Base-by-base conservation (phyloP, 2,888 invertebrate species). In the Scelioninae gen. 1 region DNA sequence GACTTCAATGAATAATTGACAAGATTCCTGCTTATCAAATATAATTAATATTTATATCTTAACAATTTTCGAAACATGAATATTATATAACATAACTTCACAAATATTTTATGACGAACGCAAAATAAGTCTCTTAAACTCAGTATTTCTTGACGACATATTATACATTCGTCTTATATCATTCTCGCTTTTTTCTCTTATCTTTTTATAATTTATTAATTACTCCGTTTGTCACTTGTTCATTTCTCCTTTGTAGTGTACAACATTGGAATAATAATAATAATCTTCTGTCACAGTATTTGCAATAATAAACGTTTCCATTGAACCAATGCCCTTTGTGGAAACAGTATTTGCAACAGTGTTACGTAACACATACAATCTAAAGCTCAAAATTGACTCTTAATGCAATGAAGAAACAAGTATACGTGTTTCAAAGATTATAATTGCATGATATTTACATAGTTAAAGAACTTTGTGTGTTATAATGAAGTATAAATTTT, bases 121-220 rank as follows among this genome's bases (percentile, higher is more conserved):
- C 15, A 47, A 47, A 47, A 47, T 16, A 1, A 47, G 6, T 47
- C 16, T 0, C 16, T 5, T 5, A 47, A 47, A 47, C 47, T 47
- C 15, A 16, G 47, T 47, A 15, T 47, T 15, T 47, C 47, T 16
- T 16, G 5, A 16, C 16, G 7, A 47, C 51, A 29, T 51, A 29
- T 51, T 9, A 9, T 29, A 5, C 29, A 51, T 51, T 29, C 58
- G 2, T 23, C 43, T 40, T 29, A 29, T 40, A n/a, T 29, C 23
- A 45, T 31, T 43, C 31, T 62, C 16, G 6, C 31, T 45, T 63
- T 16, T 63, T 62, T 4, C 16, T 47, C 32, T 9, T 32, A 55
- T n/a, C 15, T 55, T 55, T 32, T 55, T 49, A 49, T 66, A 43
- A 66, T 40, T 40, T 66, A 66, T 53, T 53, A 66, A 53, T 66